These are phyloP conservation scores for Geotrupes spiniger DNA, from an alignment of 2,888 invertebrate species.

Conservation along the genomic window DNA sequence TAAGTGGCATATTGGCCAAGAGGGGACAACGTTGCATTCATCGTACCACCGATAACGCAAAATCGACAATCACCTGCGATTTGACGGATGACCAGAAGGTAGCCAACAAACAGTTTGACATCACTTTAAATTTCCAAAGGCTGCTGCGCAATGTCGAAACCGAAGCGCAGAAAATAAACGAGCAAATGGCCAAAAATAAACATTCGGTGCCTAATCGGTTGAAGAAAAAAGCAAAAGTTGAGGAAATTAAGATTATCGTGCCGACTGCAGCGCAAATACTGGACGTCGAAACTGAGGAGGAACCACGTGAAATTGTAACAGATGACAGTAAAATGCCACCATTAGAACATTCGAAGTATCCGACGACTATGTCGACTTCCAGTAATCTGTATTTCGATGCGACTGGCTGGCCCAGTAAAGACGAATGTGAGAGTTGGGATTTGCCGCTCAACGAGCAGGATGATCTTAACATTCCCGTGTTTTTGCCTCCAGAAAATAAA, in stretches of 20 bases:
- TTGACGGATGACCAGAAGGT: conserved; percentile 47
- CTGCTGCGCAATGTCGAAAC: conserved; percentile 53
- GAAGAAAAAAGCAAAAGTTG: conserved; percentile 12
- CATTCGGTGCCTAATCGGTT: conserved; percentile 15
- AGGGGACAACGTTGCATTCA: conserved; percentile 49
- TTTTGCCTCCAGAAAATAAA: conserved; percentile 75
- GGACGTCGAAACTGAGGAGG: conserved; percentile 6
- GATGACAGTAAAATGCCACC: conserved; percentile 27
- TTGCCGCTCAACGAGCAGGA: conserved; percentile 50
- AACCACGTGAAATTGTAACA: neutral
- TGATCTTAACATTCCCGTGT: conserved; percentile 62
- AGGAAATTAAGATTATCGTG: conserved; percentile 3
- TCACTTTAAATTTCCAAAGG: conserved; percentile 51
- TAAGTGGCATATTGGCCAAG: conserved; percentile 38
- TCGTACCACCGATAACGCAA: conserved; percentile 42
- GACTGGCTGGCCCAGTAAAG: conserved; percentile 56
- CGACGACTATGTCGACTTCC: conserved; percentile 52
- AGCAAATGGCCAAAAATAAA: conserved; percentile 43
- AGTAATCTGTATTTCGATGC: conserved; percentile 56
- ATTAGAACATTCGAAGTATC: conserved; percentile 48
- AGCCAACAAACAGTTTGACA: conserved; percentile 47
- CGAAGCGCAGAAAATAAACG: conserved; percentile 53
- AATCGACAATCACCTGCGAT: conserved; percentile 47
- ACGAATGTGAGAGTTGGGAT: conserved; percentile 52
- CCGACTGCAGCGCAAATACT: neutral